Percentiles rank a stretch among this genome's conserved stretches.
Conservation (phyloP, 2,888 invertebrate genomes). For the Rotaria socialis region DNA sequence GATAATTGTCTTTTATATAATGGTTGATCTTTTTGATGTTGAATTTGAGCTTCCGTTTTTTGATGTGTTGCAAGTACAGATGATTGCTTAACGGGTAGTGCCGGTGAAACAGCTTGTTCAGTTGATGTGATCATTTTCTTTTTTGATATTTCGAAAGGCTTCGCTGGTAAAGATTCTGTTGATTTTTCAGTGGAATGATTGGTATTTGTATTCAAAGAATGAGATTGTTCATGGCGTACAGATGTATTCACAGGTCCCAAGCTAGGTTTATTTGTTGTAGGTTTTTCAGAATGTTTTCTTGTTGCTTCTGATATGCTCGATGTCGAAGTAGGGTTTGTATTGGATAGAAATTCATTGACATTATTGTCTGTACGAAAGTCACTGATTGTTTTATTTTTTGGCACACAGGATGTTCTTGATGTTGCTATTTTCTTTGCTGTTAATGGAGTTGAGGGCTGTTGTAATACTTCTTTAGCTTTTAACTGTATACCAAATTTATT, state of each 20-base stretch:
- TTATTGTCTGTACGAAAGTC: conserved; percentile 17
- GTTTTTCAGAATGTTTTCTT: background rate
- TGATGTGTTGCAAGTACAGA: background rate
- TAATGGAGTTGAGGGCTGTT: background rate
- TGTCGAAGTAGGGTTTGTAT: background rate
- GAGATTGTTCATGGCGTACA: background rate
- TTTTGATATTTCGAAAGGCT: background rate
- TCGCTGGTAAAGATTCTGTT: background rate
- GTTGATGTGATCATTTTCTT: background rate
- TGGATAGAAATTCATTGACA: background rate
- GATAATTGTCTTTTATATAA: conserved; percentile 23
- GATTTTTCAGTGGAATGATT: background rate
- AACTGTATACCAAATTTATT: conserved; percentile 29
- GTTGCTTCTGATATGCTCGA: background rate
- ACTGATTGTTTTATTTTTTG: background rate
- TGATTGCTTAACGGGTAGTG: background rate
- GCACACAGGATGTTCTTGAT: background rate
- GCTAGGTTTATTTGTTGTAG: background rate
- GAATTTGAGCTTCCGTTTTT: background rate
- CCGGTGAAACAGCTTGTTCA: background rate
- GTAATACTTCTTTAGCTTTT: background rate
- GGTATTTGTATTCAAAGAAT: background rate
- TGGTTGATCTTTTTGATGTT: conserved; percentile 3
- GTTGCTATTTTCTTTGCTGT: background rate
- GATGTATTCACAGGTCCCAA: background rate